Percentiles rank a stretch among this genome's conserved stretches.
Evolutionary conservation across 2,797 vertebrate genomes (phyloP).

Genomic region (Lophius americanus): DNA sequence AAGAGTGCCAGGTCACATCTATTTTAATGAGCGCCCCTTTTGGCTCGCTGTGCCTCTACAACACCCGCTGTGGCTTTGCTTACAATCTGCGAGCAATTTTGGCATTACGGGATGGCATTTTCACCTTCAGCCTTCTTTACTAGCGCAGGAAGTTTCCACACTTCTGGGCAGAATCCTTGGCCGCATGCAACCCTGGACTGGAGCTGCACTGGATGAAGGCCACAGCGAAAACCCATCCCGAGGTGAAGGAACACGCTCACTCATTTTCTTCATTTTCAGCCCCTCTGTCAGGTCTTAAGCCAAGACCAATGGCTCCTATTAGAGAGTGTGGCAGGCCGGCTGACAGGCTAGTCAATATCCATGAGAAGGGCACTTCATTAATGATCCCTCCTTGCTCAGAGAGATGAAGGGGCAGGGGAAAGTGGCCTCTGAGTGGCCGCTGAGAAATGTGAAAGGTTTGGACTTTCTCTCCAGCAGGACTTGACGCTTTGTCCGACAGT

Average conservation of each 20-base stretch:
- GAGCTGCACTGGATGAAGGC: conserved; percentile 40
- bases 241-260: conserved; percentile 45
- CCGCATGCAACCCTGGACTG: neutral
- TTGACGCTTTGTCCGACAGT: conserved; percentile 27
- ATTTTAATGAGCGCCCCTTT: conserved; percentile 75
- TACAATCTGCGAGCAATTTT: conserved; percentile 30
- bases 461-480: conserved; percentile 50
- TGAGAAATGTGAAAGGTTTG: conserved; percentile 34
- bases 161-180: conserved; percentile 15
- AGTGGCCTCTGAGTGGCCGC: conserved; percentile 87
- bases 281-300: conserved; percentile 70
- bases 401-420: conserved; percentile 91
- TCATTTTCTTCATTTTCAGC: conserved; percentile 55
- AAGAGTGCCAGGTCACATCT: conserved; percentile 61
- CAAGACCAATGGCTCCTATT: conserved; percentile 99
- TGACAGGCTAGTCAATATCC: conserved; percentile 99
- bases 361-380: conserved; percentile 99
- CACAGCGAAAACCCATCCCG: conserved; percentile 41
- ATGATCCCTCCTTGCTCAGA: conserved; percentile 90
- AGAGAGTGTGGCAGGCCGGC: conserved; percentile 93
- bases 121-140: conserved; percentile 20
- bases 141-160: conserved; percentile 13
- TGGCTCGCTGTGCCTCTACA: conserved; percentile 84
- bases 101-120: conserved; percentile 17
- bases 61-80: conserved; percentile 50